Evolutionary conservation across 2,797 vertebrate genomes (phyloP).

Genomic region (Premnoplex brunnescens): DNA sequence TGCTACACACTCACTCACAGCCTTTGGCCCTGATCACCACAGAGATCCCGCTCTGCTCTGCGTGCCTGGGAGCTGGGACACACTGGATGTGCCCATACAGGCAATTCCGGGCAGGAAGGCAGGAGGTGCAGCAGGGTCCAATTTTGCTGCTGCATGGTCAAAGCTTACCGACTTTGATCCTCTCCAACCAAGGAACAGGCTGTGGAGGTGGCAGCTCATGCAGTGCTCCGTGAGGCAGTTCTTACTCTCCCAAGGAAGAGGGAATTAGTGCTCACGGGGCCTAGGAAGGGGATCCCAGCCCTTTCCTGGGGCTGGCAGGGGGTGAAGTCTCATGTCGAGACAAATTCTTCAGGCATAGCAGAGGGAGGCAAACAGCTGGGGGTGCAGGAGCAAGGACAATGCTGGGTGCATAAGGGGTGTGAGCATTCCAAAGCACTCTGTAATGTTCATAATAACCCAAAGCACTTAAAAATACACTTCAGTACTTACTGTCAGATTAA

Average conservation of each 20-base stretch:
- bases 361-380: background rate
- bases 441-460: background rate
- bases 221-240: background rate
- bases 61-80: rapidly evolving
- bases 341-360: background rate
- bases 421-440: background rate
- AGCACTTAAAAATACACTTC: background rate
- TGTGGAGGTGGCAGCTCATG: background rate
- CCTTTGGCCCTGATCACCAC: rapidly evolving
- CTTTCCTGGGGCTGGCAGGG: background rate
- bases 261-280: background rate
- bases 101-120: background rate
- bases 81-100: rapidly evolving
- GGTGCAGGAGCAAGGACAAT: background rate
- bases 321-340: background rate
- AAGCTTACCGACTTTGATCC: background rate
- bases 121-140: rapidly evolving
- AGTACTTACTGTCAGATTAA: background rate
- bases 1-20: rapidly evolving
- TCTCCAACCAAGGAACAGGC: background rate
- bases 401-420: rapidly evolving
- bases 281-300: rapidly evolving
- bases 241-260: background rate
- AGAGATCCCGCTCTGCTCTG: rapidly evolving
- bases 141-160: background rate